phyloP scores from a whole-genome alignment of 2,888 invertebrate genomes.

The Spisula subtruncata region DNA sequence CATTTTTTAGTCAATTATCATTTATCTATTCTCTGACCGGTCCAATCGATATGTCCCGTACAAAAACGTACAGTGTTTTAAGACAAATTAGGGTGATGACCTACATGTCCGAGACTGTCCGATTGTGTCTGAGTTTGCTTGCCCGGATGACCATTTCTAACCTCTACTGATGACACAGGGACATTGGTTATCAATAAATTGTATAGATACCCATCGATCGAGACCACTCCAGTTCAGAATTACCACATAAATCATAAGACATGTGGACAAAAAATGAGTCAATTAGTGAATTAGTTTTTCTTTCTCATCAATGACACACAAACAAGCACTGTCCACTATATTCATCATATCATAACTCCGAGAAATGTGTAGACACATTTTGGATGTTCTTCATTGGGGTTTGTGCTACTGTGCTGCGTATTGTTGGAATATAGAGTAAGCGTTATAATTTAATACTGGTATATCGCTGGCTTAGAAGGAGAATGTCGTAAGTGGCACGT shows the following conservation, averaged over 20 bases:
- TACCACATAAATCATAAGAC: conserved; percentile 13
- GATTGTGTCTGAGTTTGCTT: background rate
- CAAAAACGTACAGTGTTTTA: background rate
- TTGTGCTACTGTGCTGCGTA: too few relatives aligned
- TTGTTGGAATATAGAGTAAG: too few relatives aligned
- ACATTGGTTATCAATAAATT: conserved; percentile 48
- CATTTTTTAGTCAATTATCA: background rate
- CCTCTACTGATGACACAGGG: conserved; percentile 38
- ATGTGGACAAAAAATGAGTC: background rate
- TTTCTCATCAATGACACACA: background rate
- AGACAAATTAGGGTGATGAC: conserved; percentile 46
- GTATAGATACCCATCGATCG: conserved; percentile 43
- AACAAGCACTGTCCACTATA: background rate
- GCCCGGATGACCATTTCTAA: conserved; percentile 35
- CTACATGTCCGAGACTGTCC: conserved; percentile 34
- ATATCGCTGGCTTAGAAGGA: too few relatives aligned
- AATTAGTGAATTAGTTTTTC: conserved; percentile 22
- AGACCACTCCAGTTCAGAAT: background rate
- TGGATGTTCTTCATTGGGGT: too few relatives aligned
- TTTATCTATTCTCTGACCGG: too few relatives aligned
- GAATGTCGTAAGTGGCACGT: too few relatives aligned
- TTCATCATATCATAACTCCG: background rate
- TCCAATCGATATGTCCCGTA: background rate
- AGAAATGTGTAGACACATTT: too few relatives aligned
- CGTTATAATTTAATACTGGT: too few relatives aligned